phyloP scores from a whole-genome alignment of 2,888 invertebrate species.

The Pheosia tremula region DNA sequence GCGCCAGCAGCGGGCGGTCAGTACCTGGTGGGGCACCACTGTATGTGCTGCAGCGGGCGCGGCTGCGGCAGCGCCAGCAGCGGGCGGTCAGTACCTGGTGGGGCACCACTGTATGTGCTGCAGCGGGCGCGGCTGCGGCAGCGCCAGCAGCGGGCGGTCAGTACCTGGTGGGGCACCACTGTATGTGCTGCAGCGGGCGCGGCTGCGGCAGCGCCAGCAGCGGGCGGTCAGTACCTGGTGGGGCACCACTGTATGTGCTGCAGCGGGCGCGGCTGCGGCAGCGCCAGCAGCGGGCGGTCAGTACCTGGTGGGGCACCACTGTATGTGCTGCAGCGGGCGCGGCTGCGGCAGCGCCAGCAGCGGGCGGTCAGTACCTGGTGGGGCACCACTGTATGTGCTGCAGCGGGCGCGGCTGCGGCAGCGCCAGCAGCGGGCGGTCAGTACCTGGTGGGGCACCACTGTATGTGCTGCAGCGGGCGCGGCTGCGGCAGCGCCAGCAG shows the following conservation, averaged over 20 bases:
- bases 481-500: conserved; percentile 92
- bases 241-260: too few relatives aligned
- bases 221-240: conserved; percentile 73
- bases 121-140: conserved; percentile 89
- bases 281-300: conserved; percentile 91
- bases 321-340: conserved; percentile 84
- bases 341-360: conserved; percentile 92
- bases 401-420: conserved; percentile 89
- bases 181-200: conserved; percentile 82
- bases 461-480: conserved; percentile 82
- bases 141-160: conserved; percentile 91
- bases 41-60: conserved; percentile 84
- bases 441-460: too few relatives aligned
- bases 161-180: too few relatives aligned
- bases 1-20: conserved; percentile 91
- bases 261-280: conserved; percentile 63
- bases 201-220: conserved; percentile 92
- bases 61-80: conserved; percentile 92
- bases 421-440: conserved; percentile 91
- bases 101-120: too few relatives aligned
- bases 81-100: conserved; percentile 86
- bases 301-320: too few relatives aligned
- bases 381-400: too few relatives aligned
- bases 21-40: too few relatives aligned
- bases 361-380: conserved; percentile 86